Percentiles rank a stretch among this genome's conserved stretches.
These are phyloP conservation scores for Bactericera cockerelli DNA, from an alignment of 1,140 invertebrate species.

Conservation along the genomic window DNA sequence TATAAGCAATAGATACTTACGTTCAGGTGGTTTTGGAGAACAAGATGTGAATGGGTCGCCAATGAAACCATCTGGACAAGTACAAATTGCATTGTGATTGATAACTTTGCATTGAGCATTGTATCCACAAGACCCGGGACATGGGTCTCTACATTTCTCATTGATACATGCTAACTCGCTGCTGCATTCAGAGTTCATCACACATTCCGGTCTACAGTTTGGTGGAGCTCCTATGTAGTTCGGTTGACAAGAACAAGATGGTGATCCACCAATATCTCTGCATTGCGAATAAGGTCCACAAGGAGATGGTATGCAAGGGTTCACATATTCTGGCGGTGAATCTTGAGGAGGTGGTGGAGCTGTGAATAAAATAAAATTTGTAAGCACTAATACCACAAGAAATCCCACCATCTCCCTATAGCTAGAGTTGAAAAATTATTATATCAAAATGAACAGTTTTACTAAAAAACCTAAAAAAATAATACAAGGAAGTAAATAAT, in stretches of 20 bases:
- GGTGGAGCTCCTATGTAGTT: no score
- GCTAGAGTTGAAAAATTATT: no score
- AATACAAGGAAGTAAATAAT: no score
- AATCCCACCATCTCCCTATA: slow-evolving; percentile 30
- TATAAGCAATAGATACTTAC: no score
- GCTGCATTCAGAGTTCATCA: slow-evolving; percentile 47
- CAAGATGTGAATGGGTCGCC: slow-evolving; percentile 53
- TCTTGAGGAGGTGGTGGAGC: slow-evolving; percentile 29
- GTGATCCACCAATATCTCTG: slow-evolving; percentile 38
- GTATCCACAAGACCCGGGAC: slow-evolving; percentile 46
- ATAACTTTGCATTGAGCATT: slow-evolving; percentile 51
- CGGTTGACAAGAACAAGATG: slow-evolving; percentile 46
- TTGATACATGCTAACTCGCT: no score
- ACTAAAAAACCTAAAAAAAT: no score
- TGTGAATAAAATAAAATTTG: slow-evolving; percentile 23
- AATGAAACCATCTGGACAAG: slow-evolving; percentile 40
- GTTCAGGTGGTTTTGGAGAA: slow-evolving; percentile 5
- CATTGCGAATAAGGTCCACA: slow-evolving; percentile 43
- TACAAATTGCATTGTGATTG: slow-evolving; percentile 54
- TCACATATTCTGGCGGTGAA: slow-evolving; percentile 22
- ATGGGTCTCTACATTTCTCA: slow-evolving; percentile 52
- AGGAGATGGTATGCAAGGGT: slow-evolving; percentile 36
- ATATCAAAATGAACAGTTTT: no score
- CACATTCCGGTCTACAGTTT: no score
- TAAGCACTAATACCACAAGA: slow-evolving; percentile 34